phyloP scores from a whole-genome alignment of 2,113 vertebrate species.

The Struthidea cinerea region DNA sequence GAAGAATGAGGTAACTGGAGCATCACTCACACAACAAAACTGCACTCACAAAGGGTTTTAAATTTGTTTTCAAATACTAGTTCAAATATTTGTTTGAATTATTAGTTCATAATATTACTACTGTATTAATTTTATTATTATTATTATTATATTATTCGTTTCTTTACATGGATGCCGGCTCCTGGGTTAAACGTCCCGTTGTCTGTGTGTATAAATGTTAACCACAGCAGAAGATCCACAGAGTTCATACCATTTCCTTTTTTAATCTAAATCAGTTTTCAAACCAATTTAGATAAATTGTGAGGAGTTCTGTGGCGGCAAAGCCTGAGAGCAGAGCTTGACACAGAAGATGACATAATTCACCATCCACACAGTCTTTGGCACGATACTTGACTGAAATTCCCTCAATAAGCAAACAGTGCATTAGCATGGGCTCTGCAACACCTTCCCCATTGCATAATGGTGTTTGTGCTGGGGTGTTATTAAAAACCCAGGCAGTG shows the following conservation, averaged over 20 bases:
- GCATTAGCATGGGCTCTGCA: neutral
- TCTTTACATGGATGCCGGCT: neutral
- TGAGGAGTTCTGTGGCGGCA: neutral
- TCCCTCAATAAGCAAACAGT: slow-evolving; percentile 13
- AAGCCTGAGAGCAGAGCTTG: neutral
- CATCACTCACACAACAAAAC: neutral
- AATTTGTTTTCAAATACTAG: neutral
- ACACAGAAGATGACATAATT: neutral
- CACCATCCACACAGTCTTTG: neutral
- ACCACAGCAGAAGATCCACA: neutral
- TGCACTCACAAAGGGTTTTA: neutral
- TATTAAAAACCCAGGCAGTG: neutral
- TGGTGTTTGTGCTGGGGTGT: neutral
- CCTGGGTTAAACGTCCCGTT: neutral
- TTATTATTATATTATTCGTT: neutral
- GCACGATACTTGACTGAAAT: neutral
- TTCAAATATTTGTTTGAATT: neutral
- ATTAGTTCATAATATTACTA: neutral
- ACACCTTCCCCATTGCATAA: neutral
- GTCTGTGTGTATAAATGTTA: neutral
- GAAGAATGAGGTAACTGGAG: neutral
- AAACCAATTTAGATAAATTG: neutral
- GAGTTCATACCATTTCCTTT: neutral
- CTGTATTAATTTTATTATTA: neutral
- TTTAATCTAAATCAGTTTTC: neutral